Conservation (phyloP, 92 coral and sea anemone species). For the Epizoanthus illoricatus region DNA sequence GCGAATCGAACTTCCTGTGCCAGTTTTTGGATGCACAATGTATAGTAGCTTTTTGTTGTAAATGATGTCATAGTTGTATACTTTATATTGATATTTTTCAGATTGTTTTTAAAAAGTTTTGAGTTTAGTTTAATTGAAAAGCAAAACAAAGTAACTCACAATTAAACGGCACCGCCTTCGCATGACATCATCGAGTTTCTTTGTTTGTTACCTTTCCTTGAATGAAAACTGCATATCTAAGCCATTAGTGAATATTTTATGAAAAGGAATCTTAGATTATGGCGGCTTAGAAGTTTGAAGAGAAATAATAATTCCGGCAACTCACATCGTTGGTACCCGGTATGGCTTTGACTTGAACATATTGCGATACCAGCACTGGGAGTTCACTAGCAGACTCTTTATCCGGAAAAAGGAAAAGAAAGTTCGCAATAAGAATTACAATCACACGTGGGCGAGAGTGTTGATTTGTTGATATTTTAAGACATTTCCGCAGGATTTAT, state of each 20-base stretch:
- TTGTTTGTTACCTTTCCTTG: not conserved
- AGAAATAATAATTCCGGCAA: too few species aligned
- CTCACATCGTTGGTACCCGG: too few species aligned
- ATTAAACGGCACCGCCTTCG: conserved; percentile 20
- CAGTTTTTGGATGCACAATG: not conserved
- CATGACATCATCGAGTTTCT: conserved; percentile 8
- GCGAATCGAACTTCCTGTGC: not conserved
- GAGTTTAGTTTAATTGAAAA: not conserved
- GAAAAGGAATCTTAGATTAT: not conserved
- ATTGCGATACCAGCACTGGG: too few species aligned
- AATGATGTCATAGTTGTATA: not conserved
- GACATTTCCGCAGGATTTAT: not conserved
- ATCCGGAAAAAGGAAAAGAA: too few species aligned
- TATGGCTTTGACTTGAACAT: too few species aligned
- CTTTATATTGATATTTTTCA: conserved; percentile 15
- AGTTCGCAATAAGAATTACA: not conserved
- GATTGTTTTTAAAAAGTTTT: conserved; percentile 15
- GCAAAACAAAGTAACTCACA: conserved; percentile 12
- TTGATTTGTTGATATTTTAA: too few species aligned
- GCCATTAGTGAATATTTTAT: not conserved
- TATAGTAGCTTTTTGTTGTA: not conserved
- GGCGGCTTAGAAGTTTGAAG: not conserved
- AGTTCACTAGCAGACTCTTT: too few species aligned
- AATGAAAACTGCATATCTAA: not conserved
- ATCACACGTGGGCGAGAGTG: not conserved